These are phyloP conservation scores for Lagenorhynchus albirostris DNA, from an alignment of 2,113 vertebrate species.

Conservation along the genomic window DNA sequence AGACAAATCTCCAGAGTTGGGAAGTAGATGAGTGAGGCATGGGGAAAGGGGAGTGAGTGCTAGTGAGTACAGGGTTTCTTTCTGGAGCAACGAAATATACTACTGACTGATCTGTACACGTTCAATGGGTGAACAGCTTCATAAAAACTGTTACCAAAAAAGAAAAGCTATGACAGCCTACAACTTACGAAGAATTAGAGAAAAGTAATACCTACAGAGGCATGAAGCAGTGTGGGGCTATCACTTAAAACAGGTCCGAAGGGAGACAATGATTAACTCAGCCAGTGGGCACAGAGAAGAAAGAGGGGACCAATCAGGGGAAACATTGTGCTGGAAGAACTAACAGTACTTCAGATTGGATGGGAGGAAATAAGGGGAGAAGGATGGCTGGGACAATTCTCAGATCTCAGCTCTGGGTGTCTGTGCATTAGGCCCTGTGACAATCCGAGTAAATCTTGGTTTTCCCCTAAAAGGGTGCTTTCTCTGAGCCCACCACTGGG, in stretches of 20 bases:
- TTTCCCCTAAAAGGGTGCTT: neutral
- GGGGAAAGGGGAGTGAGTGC: neutral
- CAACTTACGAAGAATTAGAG: neutral
- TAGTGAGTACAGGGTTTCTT: neutral
- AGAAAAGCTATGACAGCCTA: neutral
- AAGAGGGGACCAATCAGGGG: neutral
- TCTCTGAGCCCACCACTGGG: neutral
- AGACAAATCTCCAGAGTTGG: neutral
- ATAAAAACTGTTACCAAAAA: neutral
- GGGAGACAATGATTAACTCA: neutral
- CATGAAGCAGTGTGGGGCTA: neutral
- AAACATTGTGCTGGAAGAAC: neutral
- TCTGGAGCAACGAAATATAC: neutral
- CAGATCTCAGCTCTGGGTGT: neutral
- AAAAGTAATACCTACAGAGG: neutral
- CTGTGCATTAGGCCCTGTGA: neutral
- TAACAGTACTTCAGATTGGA: neutral
- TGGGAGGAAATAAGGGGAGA: neutral
- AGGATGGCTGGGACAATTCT: neutral
- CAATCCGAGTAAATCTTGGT: neutral
- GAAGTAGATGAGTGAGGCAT: neutral
- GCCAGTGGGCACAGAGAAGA: neutral
- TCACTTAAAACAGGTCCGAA: neutral
- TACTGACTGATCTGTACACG: neutral
- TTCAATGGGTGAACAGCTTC: neutral